Evolutionary conservation across 2,113 vertebrate species (phyloP), one percentile per base, ranked within the genome.

Genomic region (Serinus canaria): DNA sequence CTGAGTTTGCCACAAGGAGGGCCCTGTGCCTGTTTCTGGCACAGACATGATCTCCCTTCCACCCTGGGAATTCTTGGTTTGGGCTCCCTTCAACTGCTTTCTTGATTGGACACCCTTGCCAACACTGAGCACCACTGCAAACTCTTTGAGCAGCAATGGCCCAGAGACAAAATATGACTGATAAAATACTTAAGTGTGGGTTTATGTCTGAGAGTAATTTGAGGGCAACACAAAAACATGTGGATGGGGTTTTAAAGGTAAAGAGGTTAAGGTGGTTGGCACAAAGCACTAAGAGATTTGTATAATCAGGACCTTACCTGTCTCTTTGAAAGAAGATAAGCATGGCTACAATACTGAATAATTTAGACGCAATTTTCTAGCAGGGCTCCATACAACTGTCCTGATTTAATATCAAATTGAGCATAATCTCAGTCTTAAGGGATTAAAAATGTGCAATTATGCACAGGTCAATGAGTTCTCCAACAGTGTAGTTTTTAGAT

Each of bases 311-410:
- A 68, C 55, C 67, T 59, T 72, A 68, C 82, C 50, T 46, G 28
- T 49, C 30, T 69, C 63, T 62, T 64, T 47, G 43, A 89, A 90
- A 90, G 79, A 77, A 67, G 43, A 87, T 31, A 83, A 88, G 58
- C 47, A 44, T 24, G 23, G 83, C 83, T 70, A 89, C 52, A 68
- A 20, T 46, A 41, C 35, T 84, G 56, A 96, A 94, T 81, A 90
- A 96, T 95, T 94, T 84, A 95, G 69, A 87, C 58, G 56, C 58
- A 92, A 82, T 93, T 96, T 94, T 74, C 92, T 89, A 89, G 58
- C 28, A 5, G 25, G 46, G 33, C 60, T 86, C 72, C 63, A 70
- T 28, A 74, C 30, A 90, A 49, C 66, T 87, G 66, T 89, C 79
- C 82, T 74, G 83, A 68, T 75, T 89, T 78, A 75, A 49, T 74